A percentile compares a stretch with the other conserved stretches of the same genome.
Evolutionary conservation across 1,140 invertebrate genomes (phyloP).

Genomic region (Globodera ellingtonae): DNA sequence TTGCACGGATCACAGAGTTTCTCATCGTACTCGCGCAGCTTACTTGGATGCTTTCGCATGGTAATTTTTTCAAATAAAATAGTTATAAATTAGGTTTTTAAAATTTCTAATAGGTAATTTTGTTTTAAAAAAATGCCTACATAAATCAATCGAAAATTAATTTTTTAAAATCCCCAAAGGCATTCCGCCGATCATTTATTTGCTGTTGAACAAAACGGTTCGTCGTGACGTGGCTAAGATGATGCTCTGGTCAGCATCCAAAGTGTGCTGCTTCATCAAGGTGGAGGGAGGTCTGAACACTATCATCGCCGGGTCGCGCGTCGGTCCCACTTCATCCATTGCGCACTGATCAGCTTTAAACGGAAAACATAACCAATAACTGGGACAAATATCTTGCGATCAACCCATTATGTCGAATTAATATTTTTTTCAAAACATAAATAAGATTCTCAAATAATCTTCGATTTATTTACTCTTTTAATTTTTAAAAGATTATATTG

Average conservation of each 20-base stretch:
- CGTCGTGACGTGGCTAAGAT: constrained; percentile 27
- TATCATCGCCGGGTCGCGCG: neutral
- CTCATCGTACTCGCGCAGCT: constrained; percentile 29
- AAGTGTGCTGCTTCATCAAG: constrained; percentile 11
- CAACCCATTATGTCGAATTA: too few relatives aligned
- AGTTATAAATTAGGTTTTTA: too few relatives aligned
- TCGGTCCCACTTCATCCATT: neutral
- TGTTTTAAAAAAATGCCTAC: neutral
- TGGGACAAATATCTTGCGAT: too few relatives aligned
- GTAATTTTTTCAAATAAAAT: constrained; percentile 1
- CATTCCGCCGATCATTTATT: constrained; percentile 23
- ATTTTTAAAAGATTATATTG: too few relatives aligned
- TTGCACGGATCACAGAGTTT: constrained; percentile 9
- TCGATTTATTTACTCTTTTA: too few relatives aligned
- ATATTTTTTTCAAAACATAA: too few relatives aligned
- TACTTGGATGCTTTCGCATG: constrained; percentile 24
- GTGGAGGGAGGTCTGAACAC: neutral
- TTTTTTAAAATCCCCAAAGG: neutral
- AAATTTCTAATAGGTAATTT: neutral
- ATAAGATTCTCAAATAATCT: too few relatives aligned
- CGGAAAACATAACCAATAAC: too few relatives aligned
- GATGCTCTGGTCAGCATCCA: neutral
- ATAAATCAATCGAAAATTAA: neutral
- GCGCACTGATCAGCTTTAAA: neutral
- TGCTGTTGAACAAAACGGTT: constrained; percentile 23